Base-by-base conservation (phyloP, 2,888 invertebrate genomes). In the Agriotes lineatus region DNA sequence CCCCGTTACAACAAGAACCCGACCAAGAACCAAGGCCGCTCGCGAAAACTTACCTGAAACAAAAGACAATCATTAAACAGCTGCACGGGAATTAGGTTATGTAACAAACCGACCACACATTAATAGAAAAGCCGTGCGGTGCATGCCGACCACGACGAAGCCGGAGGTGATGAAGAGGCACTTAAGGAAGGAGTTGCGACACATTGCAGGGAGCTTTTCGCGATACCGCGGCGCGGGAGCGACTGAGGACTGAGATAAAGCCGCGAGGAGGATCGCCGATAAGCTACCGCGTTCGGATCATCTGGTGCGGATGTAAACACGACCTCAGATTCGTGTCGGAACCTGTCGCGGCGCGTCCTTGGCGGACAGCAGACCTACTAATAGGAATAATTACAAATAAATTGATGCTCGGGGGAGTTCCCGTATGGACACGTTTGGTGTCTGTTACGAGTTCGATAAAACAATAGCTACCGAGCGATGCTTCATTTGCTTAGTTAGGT, bases 271-370 rank as follows among this genome's bases (percentile, higher is more conserved):
- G 9, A 42, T 16, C n/a, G n/a, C n/a, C n/a, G n/a, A n/a, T n/a
- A n/a, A 42, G 12, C 14, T 14, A 42, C 42, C 16, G 14, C 42
- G 9, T 14, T 42, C 16, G 9, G 16, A 42, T 42, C 42, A 42
- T 42, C 42, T 42, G 18, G 12, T 12, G 16, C 12, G 16, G 16
- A 42, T 42, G 42, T 42, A 42, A 18, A 42, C n/a, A 39, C 5
- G 22, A 44, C 18, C 19, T n/a, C 10, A 54, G n/a, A 10, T 25
- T 58, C 57, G 22, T 22, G 57, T 58, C 14, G 37, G 42, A 58
- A 58, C 57, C 42, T 42, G 57, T 42, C 42, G 6, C 39, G 14
- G 7, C 14, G 7, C 22, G 25, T 22, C 57, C 57, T 58, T 58
- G 57, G 22, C 14, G 12, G 35, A 42, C 7, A 1, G 14, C 16